Conservation (phyloP, 2,888 invertebrate species). For the Philopedon plagiatum region DNA sequence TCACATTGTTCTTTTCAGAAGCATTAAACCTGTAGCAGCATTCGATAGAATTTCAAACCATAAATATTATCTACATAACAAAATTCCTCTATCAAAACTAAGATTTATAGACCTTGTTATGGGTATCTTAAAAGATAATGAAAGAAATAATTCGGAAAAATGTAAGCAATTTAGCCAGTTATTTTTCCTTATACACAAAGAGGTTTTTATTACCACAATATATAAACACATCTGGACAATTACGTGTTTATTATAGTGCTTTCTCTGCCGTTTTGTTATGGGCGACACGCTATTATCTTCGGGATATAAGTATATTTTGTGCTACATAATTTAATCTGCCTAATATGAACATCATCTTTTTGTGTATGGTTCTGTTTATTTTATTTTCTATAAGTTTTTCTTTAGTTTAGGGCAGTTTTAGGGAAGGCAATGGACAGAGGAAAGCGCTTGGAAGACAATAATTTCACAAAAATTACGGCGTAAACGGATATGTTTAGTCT, state of each 20-base stretch:
- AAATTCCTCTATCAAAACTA: neutral
- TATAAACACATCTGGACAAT: constrained; percentile 17
- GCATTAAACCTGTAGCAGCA: no score
- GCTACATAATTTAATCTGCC: neutral
- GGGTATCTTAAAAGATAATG: neutral
- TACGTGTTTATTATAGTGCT: constrained; percentile 11
- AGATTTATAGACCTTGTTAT: neutral
- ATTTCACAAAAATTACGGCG: no score
- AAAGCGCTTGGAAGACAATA: no score
- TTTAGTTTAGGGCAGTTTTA: no score
- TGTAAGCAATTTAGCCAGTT: neutral
- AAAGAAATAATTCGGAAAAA: constrained; percentile 1
- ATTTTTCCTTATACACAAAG: constrained; percentile 9
- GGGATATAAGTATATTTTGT: neutral
- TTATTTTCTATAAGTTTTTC: neutral
- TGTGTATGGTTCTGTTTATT: neutral
- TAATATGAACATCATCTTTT: neutral
- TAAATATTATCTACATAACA: no score
- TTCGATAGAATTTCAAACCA: no score
- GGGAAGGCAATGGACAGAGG: no score
- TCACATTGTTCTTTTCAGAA: no score
- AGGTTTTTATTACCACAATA: constrained; percentile 10
- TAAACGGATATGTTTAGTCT: no score
- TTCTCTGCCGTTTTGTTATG: neutral
- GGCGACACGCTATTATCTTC: neutral